Base-by-base conservation (phyloP, 2,888 invertebrate genomes). In the Orthosia incerta region DNA sequence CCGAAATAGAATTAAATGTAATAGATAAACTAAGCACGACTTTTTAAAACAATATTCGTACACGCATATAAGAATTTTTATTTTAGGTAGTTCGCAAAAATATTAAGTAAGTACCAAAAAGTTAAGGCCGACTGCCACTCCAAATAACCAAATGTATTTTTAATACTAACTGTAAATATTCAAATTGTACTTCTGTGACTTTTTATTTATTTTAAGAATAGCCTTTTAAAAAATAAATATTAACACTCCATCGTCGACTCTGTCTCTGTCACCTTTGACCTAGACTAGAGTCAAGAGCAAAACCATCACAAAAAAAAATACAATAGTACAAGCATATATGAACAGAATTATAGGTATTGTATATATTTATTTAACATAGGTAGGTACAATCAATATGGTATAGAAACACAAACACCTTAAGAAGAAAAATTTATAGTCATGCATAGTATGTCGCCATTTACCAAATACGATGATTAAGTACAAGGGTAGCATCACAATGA, bases 401-500 rank as follows among this genome's bases (percentile, higher is more conserved):
- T 16, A 23, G 11, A 61, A 56, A 45, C 16, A 9, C 1, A 39
- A 39, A 39, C 39, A 46, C 20, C 9, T 61, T 61, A 12, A 46
- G 16, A 61, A 23, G 23, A 23, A 23, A 15, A 60, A 15, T 7
- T 13, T 12, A 74, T 74, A 55, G 63, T 46, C 1, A 66, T 72
- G 62, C 45, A 55, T 0, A 20, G 18, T 11, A 59, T 55, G 64
- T 45, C 16, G 39, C 39, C 51, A 39, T 65, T 55, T 55, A 55
- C 31, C 4, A 51, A 80, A 66, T 59, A 50, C 18, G 18, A 65
- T 55, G 16, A 74, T 73, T 67, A 50, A 23, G 13, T 67, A 67
- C 74, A 67, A 63, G 53, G 53, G 18, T 53, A 67, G 66, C 53
- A 74, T 67, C 13, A 50, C n/a, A 79, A 66, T 63, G 1, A 13